phyloP scores from a whole-genome alignment of 2,888 invertebrate genomes.

The Sphinx pinastri region DNA sequence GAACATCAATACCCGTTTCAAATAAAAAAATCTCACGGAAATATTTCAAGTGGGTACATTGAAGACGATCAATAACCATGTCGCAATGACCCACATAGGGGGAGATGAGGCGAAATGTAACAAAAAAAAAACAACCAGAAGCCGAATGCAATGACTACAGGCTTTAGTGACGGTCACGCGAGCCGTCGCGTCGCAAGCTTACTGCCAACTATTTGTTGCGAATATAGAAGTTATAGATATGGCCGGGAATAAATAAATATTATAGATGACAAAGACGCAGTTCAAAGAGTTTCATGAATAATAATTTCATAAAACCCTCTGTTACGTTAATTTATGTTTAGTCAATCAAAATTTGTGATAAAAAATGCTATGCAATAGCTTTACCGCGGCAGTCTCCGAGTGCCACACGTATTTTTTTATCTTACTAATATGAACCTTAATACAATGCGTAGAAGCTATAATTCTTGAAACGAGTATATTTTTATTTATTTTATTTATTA shows the following conservation, averaged over 20 bases:
- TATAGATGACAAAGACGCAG: too few species aligned
- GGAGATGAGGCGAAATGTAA: slow-evolving; percentile 60
- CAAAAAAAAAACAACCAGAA: slow-evolving; percentile 42
- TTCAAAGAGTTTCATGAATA: too few species aligned
- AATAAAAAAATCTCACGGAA: not conserved
- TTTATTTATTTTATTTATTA: too few species aligned
- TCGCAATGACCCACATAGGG: slow-evolving; percentile 71
- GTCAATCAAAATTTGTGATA: too few species aligned
- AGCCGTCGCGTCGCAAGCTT: slow-evolving; percentile 74
- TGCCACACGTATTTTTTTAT: too few species aligned
- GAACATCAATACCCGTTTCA: not conserved
- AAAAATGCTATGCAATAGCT: too few species aligned
- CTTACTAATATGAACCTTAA: too few species aligned
- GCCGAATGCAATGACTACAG: slow-evolving; percentile 78
- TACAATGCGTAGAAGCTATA: too few species aligned
- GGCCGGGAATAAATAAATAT: slow-evolving; percentile 33
- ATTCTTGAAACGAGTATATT: too few species aligned
- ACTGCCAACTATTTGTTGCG: slow-evolving; percentile 60
- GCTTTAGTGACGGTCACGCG: slow-evolving; percentile 75
- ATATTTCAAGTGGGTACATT: slow-evolving; percentile 24
- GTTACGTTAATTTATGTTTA: too few species aligned
- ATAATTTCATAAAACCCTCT: too few species aligned
- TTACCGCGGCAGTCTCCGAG: too few species aligned
- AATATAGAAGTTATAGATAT: slow-evolving; percentile 51
- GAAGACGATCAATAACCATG: slow-evolving; percentile 54